Conservation (phyloP, 1,140 invertebrate species). For the Drosophila aff. region DNA sequence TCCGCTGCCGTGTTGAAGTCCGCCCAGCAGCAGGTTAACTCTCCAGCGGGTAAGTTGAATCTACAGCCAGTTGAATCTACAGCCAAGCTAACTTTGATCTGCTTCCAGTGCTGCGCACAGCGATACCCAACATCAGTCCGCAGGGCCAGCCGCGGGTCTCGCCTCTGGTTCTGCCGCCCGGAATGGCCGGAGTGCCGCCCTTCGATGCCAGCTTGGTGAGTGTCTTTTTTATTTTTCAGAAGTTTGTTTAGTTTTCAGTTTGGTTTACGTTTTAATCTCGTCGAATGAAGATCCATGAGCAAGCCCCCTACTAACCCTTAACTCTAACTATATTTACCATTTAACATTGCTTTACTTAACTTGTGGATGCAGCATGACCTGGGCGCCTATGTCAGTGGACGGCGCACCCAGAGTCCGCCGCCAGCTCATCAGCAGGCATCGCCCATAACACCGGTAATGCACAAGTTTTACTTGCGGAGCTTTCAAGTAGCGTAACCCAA, state of each 20-base stretch:
- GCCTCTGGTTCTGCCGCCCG: slow-evolving; percentile 85
- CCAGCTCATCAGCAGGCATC: slow-evolving; percentile 92
- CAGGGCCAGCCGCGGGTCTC: slow-evolving; percentile 87
- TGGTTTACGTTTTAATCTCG: not conserved
- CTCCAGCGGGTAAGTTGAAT: slow-evolving; percentile 53
- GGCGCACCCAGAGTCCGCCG: slow-evolving; percentile 89
- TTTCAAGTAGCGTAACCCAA: slow-evolving; percentile 78
- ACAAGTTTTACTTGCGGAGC: slow-evolving; percentile 77
- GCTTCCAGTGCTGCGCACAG: slow-evolving; percentile 85
- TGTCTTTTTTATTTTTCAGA: not conserved
- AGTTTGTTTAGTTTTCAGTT: not conserved
- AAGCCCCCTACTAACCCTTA: slow-evolving; percentile 27
- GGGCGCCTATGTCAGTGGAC: slow-evolving; percentile 83
- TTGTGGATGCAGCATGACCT: slow-evolving; percentile 86
- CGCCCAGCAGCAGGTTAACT: slow-evolving; percentile 62
- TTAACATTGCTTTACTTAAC: slow-evolving; percentile 8
- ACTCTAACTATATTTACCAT: slow-evolving; percentile 12
- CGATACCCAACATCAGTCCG: slow-evolving; percentile 87
- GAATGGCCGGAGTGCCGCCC: slow-evolving; percentile 86
- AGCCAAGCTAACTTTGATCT: slow-evolving; percentile 18
- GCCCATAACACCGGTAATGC: slow-evolving; percentile 90
- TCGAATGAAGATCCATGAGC: no score
- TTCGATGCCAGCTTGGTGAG: slow-evolving; percentile 91
- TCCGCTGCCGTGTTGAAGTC: slow-evolving; percentile 81
- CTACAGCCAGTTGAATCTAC: no score